A percentile compares a stretch with the other conserved stretches of the same genome.
phyloP scores from a whole-genome alignment of 2,888 invertebrate genomes.

The Xestia sexstrigata region DNA sequence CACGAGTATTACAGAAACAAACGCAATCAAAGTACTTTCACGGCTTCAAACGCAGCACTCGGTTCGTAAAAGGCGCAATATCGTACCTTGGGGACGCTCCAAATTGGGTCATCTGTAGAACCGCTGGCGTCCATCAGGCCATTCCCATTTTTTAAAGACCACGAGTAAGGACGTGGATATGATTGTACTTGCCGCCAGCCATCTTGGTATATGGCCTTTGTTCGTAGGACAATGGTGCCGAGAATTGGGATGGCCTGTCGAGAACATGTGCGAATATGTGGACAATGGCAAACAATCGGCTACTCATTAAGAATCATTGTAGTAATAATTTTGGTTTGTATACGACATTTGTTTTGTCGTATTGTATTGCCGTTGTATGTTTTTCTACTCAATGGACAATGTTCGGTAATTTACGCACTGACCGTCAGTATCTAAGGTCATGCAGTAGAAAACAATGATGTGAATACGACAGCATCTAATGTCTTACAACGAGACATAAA shows the following conservation, averaged over 20 bases:
- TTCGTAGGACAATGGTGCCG: slow-evolving; percentile 82
- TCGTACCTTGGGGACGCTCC: slow-evolving; percentile 72
- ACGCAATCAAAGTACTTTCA: slow-evolving; percentile 63
- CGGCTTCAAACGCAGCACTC: slow-evolving; percentile 61
- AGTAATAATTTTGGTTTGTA: slow-evolving; percentile 64
- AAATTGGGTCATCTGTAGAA: slow-evolving; percentile 72
- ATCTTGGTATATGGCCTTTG: slow-evolving; percentile 80
- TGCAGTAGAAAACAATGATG: slow-evolving; percentile 49
- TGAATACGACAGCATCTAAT: slow-evolving; percentile 34
- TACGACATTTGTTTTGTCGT: slow-evolving; percentile 61
- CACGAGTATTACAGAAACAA: slow-evolving; percentile 45
- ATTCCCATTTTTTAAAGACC: slow-evolving; percentile 59
- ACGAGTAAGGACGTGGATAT: slow-evolving; percentile 63
- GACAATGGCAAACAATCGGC: slow-evolving; percentile 82
- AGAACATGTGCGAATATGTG: slow-evolving; percentile 77
- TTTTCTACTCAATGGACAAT: slow-evolving; percentile 49
- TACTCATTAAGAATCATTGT: slow-evolving; percentile 74
- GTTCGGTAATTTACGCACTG: slow-evolving; percentile 50
- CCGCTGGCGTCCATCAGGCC: slow-evolving; percentile 43
- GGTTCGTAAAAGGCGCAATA: slow-evolving; percentile 76
- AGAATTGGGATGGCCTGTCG: slow-evolving; percentile 82
- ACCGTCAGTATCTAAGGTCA: slow-evolving; percentile 47
- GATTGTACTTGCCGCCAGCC: slow-evolving; percentile 69
- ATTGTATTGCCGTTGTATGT: slow-evolving; percentile 50
- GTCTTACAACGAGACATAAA: slow-evolving; percentile 30